phyloP scores from a whole-genome alignment of 2,797 vertebrate species.

The Diglossa cyanea region DNA sequence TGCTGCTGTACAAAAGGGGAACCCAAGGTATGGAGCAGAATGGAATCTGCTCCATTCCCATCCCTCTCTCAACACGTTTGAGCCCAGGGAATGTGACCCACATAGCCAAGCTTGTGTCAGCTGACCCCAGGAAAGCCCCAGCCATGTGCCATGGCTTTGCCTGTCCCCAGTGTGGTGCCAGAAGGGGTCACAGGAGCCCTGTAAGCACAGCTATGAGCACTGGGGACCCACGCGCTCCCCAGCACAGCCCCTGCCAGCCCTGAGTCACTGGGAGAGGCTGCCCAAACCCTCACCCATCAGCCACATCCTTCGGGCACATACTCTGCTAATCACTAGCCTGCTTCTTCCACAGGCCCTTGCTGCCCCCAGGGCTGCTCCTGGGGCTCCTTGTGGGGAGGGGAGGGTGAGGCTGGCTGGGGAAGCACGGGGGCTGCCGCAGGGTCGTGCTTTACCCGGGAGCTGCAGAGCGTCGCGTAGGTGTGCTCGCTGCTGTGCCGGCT shows the following conservation, averaged over 20 bases:
- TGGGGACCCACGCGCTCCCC: too few species aligned
- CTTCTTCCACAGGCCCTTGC: neutral
- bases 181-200: too few species aligned
- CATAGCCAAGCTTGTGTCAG: too few species aligned
- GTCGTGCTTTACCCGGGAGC: constrained; percentile 74
- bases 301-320: neutral
- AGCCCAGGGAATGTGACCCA: neutral
- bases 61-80: neutral
- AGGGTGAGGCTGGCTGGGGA: neutral
- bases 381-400: neutral
- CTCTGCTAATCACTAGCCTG: neutral
- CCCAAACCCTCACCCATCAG: neutral
- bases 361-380: neutral
- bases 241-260: too few species aligned
- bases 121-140: too few species aligned
- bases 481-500: constrained; percentile 68
- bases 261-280: too few species aligned
- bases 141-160: too few species aligned
- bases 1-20: neutral
- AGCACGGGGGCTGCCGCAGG: neutral
- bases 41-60: neutral
- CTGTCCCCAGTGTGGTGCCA: too few species aligned
- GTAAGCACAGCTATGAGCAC: too few species aligned
- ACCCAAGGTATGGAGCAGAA: accelerated
- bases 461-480: constrained; percentile 71